Evolutionary conservation across 2,888 invertebrate genomes (phyloP), one percentile per base, ranked within the genome.

Genomic region (Rhingia rostrata): DNA sequence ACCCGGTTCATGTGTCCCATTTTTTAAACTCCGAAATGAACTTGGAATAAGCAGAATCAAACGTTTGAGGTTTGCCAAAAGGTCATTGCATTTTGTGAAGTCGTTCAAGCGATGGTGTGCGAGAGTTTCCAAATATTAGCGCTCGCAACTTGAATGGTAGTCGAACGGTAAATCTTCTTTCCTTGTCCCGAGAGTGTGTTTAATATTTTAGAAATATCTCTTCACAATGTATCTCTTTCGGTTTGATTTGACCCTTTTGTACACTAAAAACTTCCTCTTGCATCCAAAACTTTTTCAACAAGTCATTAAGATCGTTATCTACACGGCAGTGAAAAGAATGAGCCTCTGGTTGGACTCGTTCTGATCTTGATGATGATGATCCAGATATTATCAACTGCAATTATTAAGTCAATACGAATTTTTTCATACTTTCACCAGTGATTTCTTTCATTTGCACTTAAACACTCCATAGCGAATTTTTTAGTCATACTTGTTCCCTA

Each of bases 331-430:
- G 64, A 74, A 56, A 74, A 1, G 14, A 32, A 3, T 39, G 64
- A 4, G 33, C n/a, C 14, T 35, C n/a, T 41, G 22, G 41, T 30
- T 10, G 4, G 5, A n/a, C n/a, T n/a, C n/a, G n/a, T n/a, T 35
- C 32, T 60, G 30, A 32, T 10, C 10, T 60, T 72, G 72, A 37
- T 63, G 63, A 63, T 22, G 12, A 32, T 45, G 10, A 39, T 43
- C 73, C 73, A 7, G 74, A 74, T 61, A 81, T 7, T 35, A 74
- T 74, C n/a, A n/a, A n/a, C n/a, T n/a, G n/a, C n/a, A n/a, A n/a
- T n/a, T n/a, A n/a, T n/a, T n/a, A n/a, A n/a, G n/a, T n/a, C n/a
- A n/a, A n/a, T n/a, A n/a, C n/a, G n/a, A n/a, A n/a, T n/a, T n/a
- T n/a, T n/a, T n/a, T n/a, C n/a, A n/a, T n/a, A n/a, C n/a, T n/a